phyloP scores from a whole-genome alignment of 2,113 vertebrate species.

The Sinocyclocheilus maitianheensis region DNA sequence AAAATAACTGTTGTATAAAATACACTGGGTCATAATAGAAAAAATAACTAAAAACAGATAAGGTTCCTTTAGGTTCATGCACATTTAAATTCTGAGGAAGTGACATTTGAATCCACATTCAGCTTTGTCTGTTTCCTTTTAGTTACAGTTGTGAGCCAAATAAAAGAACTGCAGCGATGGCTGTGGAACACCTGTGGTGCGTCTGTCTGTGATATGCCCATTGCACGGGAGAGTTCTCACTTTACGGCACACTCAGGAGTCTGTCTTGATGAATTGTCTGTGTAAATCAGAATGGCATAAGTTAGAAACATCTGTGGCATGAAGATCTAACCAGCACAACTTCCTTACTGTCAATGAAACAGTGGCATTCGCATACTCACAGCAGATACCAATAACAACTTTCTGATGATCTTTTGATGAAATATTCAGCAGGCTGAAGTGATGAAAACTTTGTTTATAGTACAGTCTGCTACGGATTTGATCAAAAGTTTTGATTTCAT shows the following conservation, averaged over 20 bases:
- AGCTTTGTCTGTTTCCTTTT: constrained; percentile 27
- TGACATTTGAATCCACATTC: neutral
- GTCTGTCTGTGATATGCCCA: constrained; percentile 19
- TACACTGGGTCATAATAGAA: neutral
- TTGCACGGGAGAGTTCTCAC: constrained; percentile 25
- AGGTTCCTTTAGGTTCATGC: neutral
- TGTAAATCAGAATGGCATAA: constrained; percentile 28
- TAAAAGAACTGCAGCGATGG: constrained; percentile 19
- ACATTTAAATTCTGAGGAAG: constrained; percentile 4
- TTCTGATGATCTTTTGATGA: constrained; percentile 15
- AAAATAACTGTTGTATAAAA: neutral
- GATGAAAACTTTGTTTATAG: constrained; percentile 12
- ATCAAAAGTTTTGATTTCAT: constrained; percentile 35
- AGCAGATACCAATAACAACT: constrained; percentile 3
- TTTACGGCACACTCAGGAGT: constrained; percentile 34
- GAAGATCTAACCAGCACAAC: constrained; percentile 28
- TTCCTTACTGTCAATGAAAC: constrained; percentile 4
- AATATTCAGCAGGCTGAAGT: constrained; percentile 20
- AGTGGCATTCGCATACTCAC: neutral
- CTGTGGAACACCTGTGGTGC: constrained; percentile 33
- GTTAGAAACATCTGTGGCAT: constrained; percentile 31
- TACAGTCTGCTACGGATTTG: neutral
- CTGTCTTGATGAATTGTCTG: constrained; percentile 36
- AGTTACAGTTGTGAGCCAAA: constrained; percentile 28
- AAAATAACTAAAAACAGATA: neutral